phyloP scores from a whole-genome alignment of 2,888 invertebrate genomes.

The Lepidonotus clava region DNA sequence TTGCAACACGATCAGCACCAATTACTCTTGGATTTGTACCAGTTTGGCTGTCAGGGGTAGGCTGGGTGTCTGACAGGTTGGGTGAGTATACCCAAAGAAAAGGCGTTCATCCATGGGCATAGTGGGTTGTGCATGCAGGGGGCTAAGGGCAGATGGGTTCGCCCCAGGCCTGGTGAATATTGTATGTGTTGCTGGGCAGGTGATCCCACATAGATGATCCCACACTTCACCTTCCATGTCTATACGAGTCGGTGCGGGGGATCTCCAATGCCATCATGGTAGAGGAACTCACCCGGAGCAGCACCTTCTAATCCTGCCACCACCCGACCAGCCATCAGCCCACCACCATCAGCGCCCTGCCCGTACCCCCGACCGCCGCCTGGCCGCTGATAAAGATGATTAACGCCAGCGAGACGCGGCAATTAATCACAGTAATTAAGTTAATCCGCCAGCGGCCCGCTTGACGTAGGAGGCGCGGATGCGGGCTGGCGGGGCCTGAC shows the following conservation, averaged over 20 bases:
- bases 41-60: neutral
- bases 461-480: neutral
- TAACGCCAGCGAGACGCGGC: neutral
- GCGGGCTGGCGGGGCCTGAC: neutral
- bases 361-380: neutral
- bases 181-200: neutral
- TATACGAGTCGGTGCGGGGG: no score
- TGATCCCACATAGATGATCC: neutral
- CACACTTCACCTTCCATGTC: no score
- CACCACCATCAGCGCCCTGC: neutral
- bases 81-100: neutral
- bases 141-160: neutral
- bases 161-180: no score
- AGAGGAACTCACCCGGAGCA: no score
- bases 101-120: no score
- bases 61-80: neutral
- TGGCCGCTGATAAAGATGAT: slow-evolving; percentile 7
- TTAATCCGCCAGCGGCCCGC: neutral
- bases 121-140: neutral
- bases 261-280: no score
- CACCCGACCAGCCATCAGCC: neutral
- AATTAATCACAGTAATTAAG: slow-evolving; percentile 50
- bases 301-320: neutral
- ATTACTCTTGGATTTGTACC: neutral
- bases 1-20: neutral